Evolutionary conservation across 1,140 invertebrate species (phyloP).

Genomic region (Drosophila pandora): DNA sequence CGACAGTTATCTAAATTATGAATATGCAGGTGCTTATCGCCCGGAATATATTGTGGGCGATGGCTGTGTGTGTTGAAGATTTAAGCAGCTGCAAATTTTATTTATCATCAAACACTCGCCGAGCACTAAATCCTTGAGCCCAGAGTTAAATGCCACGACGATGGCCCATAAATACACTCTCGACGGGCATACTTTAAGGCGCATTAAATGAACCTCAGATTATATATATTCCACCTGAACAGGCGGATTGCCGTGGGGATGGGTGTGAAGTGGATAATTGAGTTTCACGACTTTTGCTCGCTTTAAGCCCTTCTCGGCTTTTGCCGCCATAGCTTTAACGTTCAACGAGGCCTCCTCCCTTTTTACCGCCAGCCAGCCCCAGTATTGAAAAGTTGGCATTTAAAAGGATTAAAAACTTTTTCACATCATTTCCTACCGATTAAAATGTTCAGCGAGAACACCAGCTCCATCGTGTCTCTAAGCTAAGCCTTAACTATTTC

Average conservation of each 20-base stretch:
- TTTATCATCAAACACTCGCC: constrained; percentile 58
- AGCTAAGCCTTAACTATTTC: constrained; percentile 44
- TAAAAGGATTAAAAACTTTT: constrained; percentile 67
- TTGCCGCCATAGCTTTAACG: constrained; percentile 19
- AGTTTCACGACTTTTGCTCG: constrained; percentile 52
- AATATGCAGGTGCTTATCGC: constrained; percentile 78
- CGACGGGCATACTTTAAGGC: constrained; percentile 30
- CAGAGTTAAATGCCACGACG: constrained; percentile 35
- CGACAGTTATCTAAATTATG: constrained; percentile 75
- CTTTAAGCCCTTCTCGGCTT: constrained; percentile 38
- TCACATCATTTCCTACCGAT: constrained; percentile 65
- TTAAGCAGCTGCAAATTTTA: constrained; percentile 66
- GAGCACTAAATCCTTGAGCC: constrained; percentile 21
- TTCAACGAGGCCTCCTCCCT: background rate
- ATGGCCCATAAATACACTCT: constrained; percentile 19
- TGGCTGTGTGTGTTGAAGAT: constrained; percentile 37
- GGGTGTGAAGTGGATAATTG: constrained; percentile 45
- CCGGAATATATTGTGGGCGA: constrained; percentile 8
- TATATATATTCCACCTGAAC: constrained; percentile 25
- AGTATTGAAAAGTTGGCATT: constrained; percentile 58
- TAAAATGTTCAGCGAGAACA: constrained; percentile 48
- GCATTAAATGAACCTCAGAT: constrained; percentile 35
- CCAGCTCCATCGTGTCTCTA: constrained; percentile 2
- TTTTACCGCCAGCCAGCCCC: background rate
- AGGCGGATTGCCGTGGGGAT: background rate